Percentiles rank a stretch among this genome's conserved stretches.
These are phyloP conservation scores for Maccullochella peelii DNA, from an alignment of 2,113 vertebrate species.

Conservation along the genomic window DNA sequence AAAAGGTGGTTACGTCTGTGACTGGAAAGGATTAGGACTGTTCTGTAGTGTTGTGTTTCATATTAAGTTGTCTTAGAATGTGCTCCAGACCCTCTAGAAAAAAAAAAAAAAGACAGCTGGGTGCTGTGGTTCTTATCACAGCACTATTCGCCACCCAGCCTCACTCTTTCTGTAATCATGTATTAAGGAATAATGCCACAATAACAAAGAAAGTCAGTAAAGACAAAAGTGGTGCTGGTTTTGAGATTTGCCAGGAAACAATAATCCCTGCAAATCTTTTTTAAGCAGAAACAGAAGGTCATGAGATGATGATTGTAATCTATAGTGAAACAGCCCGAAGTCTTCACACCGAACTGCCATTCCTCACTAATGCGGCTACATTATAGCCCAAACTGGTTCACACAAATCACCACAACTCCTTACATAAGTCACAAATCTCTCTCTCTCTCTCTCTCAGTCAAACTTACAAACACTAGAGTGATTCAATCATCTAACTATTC, in stretches of 20 bases:
- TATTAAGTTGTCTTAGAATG: slow-evolving; percentile 16
- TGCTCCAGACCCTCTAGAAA: background rate
- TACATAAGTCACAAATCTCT: slow-evolving; percentile 24
- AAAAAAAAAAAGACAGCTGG: slow-evolving; percentile 9
- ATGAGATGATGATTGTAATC: slow-evolving; percentile 14
- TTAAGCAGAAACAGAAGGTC: slow-evolving; percentile 26
- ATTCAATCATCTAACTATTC: slow-evolving; percentile 41
- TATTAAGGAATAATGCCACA: slow-evolving; percentile 2
- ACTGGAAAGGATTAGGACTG: slow-evolving; percentile 11
- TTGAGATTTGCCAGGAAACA: background rate
- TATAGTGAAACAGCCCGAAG: slow-evolving; percentile 15
- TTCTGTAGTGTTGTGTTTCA: slow-evolving; percentile 19
- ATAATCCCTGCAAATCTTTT: slow-evolving; percentile 26
- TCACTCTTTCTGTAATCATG: slow-evolving; percentile 2
- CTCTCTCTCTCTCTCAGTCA: background rate
- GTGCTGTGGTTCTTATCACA: slow-evolving; percentile 4
- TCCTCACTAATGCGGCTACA: slow-evolving; percentile 17
- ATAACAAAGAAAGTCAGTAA: slow-evolving; percentile 7
- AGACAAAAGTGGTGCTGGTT: background rate
- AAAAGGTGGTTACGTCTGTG: slow-evolving; percentile 11
- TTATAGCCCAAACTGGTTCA: slow-evolving; percentile 15
- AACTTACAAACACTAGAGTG: slow-evolving; percentile 19
- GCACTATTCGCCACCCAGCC: background rate
- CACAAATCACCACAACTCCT: slow-evolving; percentile 38
- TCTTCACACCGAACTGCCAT: background rate